Evolutionary conservation across 2,797 vertebrate genomes (phyloP).

Genomic region (Dipus sagitta): DNA sequence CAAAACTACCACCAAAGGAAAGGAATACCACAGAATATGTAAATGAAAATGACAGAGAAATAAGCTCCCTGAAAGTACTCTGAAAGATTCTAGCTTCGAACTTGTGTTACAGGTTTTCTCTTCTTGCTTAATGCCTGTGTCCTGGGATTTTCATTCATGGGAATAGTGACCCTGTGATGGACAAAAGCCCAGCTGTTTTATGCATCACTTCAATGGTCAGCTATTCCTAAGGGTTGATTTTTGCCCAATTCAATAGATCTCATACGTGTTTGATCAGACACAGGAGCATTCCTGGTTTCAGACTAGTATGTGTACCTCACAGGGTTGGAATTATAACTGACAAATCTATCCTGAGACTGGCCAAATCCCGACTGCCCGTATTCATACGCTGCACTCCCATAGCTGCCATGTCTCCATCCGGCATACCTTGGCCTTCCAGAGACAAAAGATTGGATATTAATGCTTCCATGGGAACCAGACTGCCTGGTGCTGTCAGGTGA

Average conservation of each 20-base stretch:
- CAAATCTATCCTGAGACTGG: accelerated
- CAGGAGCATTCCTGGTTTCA: background rate
- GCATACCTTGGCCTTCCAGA: accelerated
- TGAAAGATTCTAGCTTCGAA: background rate
- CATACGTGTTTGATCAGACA: accelerated
- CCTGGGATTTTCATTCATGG: background rate
- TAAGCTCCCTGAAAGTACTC: accelerated
- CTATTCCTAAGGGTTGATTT: accelerated
- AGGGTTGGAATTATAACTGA: accelerated
- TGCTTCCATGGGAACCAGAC: too few relatives aligned
- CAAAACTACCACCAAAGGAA: background rate
- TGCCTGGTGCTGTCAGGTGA: background rate
- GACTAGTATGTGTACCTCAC: accelerated
- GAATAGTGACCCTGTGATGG: background rate
- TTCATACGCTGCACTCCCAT: slow-evolving; percentile 43
- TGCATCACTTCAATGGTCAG: accelerated
- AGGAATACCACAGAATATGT: background rate
- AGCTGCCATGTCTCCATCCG: slow-evolving; percentile 59
- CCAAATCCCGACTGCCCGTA: background rate
- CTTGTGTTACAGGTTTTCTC: accelerated
- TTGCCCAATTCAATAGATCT: accelerated
- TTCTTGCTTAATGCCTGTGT: background rate
- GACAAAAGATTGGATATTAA: too few relatives aligned
- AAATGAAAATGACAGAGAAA: background rate
- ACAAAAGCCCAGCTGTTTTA: background rate